These are phyloP conservation scores for Tricholaema leucomelas DNA, from an alignment of 2,113 vertebrate species.

Conservation along the genomic window DNA sequence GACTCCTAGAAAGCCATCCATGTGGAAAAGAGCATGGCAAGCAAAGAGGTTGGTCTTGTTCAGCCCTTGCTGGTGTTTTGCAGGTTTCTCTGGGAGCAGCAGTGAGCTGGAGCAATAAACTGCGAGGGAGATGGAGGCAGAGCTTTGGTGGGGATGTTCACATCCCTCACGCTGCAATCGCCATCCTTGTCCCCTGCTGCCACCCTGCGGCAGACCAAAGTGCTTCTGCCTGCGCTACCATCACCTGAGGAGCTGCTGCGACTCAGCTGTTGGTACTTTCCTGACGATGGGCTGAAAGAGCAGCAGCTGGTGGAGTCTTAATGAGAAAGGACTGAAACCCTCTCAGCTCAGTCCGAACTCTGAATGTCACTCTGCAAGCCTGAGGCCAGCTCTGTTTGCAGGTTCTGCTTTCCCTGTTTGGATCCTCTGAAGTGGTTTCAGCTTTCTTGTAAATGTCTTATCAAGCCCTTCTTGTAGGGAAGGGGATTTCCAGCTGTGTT, in stretches of 20 bases:
- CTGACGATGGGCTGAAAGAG: neutral
- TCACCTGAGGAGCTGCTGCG: neutral
- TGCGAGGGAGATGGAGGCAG: fast-evolving
- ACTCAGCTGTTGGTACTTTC: neutral
- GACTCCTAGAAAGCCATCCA: neutral
- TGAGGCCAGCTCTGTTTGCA: neutral
- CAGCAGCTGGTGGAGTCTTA: neutral
- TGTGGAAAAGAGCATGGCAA: neutral
- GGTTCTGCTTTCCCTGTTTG: neutral
- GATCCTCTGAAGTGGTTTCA: neutral
- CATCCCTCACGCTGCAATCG: neutral
- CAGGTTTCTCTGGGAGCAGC: neutral
- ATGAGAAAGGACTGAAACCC: neutral
- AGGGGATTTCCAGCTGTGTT: neutral
- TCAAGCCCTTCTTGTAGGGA: neutral
- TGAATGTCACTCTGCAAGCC: neutral
- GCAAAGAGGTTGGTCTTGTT: neutral
- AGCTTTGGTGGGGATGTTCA: fast-evolving
- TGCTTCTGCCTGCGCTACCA: neutral
- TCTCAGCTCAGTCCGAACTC: neutral
- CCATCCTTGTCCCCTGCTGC: conserved; percentile 22
- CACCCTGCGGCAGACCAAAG: neutral
- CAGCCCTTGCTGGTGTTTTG: neutral
- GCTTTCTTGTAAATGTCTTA: neutral
- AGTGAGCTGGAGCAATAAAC: neutral